Evolutionary conservation across 2,888 invertebrate genomes (phyloP).

Genomic region (Eupithecia abbreviata): DNA sequence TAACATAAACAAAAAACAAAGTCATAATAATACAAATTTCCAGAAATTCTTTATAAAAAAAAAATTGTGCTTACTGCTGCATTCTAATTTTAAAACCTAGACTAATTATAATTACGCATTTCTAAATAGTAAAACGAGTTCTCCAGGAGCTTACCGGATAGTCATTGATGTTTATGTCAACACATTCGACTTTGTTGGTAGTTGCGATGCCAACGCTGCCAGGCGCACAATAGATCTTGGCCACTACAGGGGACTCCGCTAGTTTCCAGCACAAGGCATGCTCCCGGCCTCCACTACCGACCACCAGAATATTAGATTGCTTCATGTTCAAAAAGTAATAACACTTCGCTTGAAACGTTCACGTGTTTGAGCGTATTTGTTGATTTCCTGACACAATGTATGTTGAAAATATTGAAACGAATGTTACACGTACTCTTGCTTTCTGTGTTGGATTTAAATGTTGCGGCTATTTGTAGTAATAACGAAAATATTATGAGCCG

Average conservation of each 20-base stretch:
- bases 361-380: conserved; percentile 49
- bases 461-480: neutral
- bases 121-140: neutral
- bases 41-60: neutral
- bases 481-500: conserved; percentile 4
- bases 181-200: conserved; percentile 87
- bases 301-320: conserved; percentile 87
- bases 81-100: neutral
- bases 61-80: neutral
- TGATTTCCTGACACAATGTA: conserved; percentile 5
- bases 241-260: conserved; percentile 89
- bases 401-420: neutral
- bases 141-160: conserved; percentile 83
- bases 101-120: neutral
- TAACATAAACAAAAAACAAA: neutral
- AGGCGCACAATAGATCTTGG: conserved; percentile 91
- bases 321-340: conserved; percentile 58
- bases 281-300: conserved; percentile 97
- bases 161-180: conserved; percentile 87
- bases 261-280: conserved; percentile 98
- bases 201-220: conserved; percentile 94
- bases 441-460: neutral
- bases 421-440: neutral
- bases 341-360: conserved; percentile 47
- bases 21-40: neutral